These are phyloP conservation scores for Aleiodes leptofemur DNA, from an alignment of 2,888 invertebrate species.

Conservation along the genomic window DNA sequence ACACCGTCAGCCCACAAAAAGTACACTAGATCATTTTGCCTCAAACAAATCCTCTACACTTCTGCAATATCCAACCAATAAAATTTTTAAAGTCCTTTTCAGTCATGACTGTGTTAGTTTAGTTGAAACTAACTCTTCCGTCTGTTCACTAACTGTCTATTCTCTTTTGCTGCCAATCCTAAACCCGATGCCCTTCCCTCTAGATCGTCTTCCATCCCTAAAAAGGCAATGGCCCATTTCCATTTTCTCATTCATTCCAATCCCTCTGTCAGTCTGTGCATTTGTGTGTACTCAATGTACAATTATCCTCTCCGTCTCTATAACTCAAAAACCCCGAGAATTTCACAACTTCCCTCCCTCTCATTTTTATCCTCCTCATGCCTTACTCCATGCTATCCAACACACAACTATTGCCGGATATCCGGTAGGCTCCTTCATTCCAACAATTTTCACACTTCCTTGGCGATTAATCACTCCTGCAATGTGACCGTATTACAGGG, in stretches of 20 bases:
- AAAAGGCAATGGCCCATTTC: conserved; percentile 3
- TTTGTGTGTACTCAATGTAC: conserved; percentile 7
- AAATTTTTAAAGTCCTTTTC: conserved; percentile 14
- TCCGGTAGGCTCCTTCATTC: conserved; percentile 43
- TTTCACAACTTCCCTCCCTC: background rate
- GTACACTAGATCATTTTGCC: background rate
- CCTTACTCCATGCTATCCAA: background rate
- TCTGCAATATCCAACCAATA: conserved; percentile 32
- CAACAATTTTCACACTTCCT: conserved; percentile 49
- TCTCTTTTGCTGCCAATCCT: background rate
- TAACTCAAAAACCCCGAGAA: background rate
- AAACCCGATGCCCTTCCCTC: no score
- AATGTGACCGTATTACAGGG: conserved; percentile 79
- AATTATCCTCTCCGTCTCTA: conserved; percentile 18
- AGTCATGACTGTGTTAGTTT: conserved; percentile 15
- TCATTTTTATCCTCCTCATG: background rate
- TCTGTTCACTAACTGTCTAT: conserved; percentile 30
- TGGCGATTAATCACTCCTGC: conserved; percentile 52
- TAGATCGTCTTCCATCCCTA: background rate
- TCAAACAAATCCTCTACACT: conserved; percentile 13
- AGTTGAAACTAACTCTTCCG: conserved; percentile 24
- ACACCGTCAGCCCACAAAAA: conserved; percentile 46
- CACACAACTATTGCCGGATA: conserved; percentile 33
- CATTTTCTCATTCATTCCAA: conserved; percentile 10
- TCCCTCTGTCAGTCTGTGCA: background rate